Evolutionary conservation across 1,140 invertebrate species (phyloP).

Genomic region (Cherax destructor): DNA sequence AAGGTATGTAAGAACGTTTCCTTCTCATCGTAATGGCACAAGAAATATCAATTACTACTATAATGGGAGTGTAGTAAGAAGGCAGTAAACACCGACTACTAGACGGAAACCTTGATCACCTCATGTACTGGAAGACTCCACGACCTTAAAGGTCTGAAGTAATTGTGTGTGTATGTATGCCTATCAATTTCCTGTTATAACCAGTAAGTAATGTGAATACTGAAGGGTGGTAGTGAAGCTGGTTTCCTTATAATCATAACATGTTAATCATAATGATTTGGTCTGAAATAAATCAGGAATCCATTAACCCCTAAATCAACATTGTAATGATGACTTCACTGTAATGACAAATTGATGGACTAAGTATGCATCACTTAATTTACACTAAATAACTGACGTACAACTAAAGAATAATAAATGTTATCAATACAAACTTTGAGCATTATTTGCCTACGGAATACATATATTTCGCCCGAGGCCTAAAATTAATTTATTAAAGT

Average conservation of each 20-base stretch:
- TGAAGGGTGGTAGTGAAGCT: background rate
- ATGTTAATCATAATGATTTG: background rate
- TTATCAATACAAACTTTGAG: background rate
- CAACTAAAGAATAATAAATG: background rate
- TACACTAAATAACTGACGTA: too few species aligned
- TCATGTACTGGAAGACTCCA: too few species aligned
- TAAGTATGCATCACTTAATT: too few species aligned
- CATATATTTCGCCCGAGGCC: background rate
- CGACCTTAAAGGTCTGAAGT: too few species aligned
- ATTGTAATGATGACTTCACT: background rate
- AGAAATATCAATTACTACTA: background rate
- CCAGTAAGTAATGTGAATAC: background rate
- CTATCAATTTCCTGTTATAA: background rate
- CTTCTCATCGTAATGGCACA: background rate
- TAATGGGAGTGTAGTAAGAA: background rate
- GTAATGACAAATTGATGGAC: background rate
- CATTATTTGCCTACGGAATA: background rate
- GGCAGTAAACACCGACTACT: background rate
- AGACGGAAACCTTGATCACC: too few species aligned
- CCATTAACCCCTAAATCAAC: background rate
- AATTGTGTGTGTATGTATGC: too few species aligned
- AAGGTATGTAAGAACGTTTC: background rate
- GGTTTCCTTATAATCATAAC: background rate
- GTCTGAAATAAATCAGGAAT: background rate
- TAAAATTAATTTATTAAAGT: too few species aligned